phyloP scores from a whole-genome alignment of 2,888 invertebrate species.

The Hemicrepidius hirtus region DNA sequence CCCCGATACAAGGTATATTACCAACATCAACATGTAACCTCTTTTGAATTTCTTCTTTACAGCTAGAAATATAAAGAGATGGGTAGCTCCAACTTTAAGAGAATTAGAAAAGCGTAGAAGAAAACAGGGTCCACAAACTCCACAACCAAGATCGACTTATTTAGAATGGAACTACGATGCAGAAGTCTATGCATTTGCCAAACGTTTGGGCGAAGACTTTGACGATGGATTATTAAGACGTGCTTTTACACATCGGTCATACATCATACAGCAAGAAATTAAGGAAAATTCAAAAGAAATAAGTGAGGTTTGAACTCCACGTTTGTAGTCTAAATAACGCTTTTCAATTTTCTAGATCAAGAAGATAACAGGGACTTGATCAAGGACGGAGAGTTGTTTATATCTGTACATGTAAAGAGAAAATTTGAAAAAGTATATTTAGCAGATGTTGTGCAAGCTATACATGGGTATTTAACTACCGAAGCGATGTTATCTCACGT shows the following conservation, averaged over 20 bases:
- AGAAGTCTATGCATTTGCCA: slow-evolving; percentile 91
- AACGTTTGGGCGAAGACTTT: slow-evolving; percentile 89
- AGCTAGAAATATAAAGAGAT: slow-evolving; percentile 72
- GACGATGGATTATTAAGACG: slow-evolving; percentile 79
- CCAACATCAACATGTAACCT: neutral
- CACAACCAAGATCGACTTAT: slow-evolving; percentile 76
- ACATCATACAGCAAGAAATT: slow-evolving; percentile 81
- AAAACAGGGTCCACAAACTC: slow-evolving; percentile 76
- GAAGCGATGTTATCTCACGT: slow-evolving; percentile 82
- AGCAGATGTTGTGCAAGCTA: slow-evolving; percentile 81
- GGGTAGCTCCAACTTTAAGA: slow-evolving; percentile 81
- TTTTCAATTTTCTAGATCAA: slow-evolving; percentile 62
- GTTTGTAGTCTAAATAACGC: neutral
- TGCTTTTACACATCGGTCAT: slow-evolving; percentile 89
- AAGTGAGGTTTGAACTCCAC: too few species aligned
- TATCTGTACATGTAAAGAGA: slow-evolving; percentile 79
- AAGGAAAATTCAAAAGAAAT: slow-evolving; percentile 72
- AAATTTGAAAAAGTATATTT: slow-evolving; percentile 83
- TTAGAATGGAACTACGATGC: slow-evolving; percentile 92
- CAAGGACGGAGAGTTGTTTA: slow-evolving; percentile 80
- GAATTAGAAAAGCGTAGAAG: slow-evolving; percentile 77
- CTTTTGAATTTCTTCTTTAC: too few species aligned
- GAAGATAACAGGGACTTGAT: slow-evolving; percentile 82
- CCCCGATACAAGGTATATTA: neutral
- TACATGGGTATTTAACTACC: slow-evolving; percentile 80